Conservation (phyloP, 2,888 invertebrate genomes). For the Cataglyphis altisquamis region DNA sequence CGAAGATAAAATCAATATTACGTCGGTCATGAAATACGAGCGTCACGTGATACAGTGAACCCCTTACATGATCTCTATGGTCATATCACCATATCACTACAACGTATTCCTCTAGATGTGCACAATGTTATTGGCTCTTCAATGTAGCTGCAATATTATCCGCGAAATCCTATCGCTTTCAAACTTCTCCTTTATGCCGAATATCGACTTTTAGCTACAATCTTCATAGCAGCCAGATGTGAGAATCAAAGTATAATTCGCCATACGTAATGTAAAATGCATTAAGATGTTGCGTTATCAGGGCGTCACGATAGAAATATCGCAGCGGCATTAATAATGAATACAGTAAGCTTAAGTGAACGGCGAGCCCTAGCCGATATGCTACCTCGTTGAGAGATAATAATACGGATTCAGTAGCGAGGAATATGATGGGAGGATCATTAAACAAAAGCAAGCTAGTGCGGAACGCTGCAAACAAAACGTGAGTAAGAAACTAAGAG, state of each 20-base stretch:
- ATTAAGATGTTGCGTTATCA: constrained; percentile 40
- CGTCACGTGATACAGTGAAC: constrained; percentile 74
- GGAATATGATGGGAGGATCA: constrained; percentile 52
- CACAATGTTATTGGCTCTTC: constrained; percentile 43
- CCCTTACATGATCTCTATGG: constrained; percentile 73
- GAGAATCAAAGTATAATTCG: constrained; percentile 37
- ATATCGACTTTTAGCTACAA: constrained; percentile 17
- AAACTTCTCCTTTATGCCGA: constrained; percentile 38
- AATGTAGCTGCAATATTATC: constrained; percentile 50
- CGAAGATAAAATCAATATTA: constrained; percentile 76
- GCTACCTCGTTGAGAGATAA: constrained; percentile 48
- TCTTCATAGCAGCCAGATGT: constrained; percentile 2
- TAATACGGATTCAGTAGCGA: constrained; percentile 47
- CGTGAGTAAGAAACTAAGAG: constrained; percentile 49
- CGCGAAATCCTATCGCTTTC: constrained; percentile 51
- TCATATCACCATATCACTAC: constrained; percentile 63
- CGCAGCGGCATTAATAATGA: constrained; percentile 53
- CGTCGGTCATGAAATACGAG: constrained; percentile 72
- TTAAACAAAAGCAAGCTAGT: constrained; percentile 59
- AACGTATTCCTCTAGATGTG: constrained; percentile 51
- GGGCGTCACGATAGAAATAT: constrained; percentile 13
- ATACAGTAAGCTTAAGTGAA: constrained; percentile 52
- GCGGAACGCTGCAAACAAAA: constrained; percentile 51
- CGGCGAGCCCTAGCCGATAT: constrained; percentile 14
- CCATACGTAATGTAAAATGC: constrained; percentile 23